Base-by-base conservation (phyloP, 2,888 invertebrate genomes). In the Odontocerum albicorne region DNA sequence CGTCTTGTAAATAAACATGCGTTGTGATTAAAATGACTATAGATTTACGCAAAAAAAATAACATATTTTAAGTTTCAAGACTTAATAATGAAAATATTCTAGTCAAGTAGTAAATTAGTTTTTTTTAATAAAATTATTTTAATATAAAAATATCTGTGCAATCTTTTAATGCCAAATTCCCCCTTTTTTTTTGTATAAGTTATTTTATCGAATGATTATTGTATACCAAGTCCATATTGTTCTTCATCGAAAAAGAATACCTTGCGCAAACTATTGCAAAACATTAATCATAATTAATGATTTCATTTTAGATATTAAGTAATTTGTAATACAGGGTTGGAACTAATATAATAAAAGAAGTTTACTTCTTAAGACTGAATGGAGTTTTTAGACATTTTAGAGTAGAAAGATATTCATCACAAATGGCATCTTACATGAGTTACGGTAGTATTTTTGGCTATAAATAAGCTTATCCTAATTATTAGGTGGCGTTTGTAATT, bases 281-380 rank as follows among this genome's bases (percentile, higher is more conserved):
- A n/a, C n/a, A 10, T 27, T 7, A 7, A 10, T 27, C 6, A 10
- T 27, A 7, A 35, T 35, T 12, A 8, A 10, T 12, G 4, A 4
- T 35, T n/a, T 35, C 21, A 8, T 46, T 46, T 13, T 46, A 46
- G 46, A 19, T 46, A 46, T 17, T 46, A 46, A 46, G 46, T 35
- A 15, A 46, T 35, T 27, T 20, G 19, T 32, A 44, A 32, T 15
- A 46, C 46, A 46, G 46, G 46, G 46, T 46, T 46, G 46, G 46
- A 46, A 20, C 15, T 20, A 17, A 35, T 46, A 12, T 35, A 46
- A 16, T 46, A 46, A 44, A 46, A 21, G 43, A 43, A 27, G 21
- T 44, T 46, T 19, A 35, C 33, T 35, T 46, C 35, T 35, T n/a
- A 46, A 46, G 46, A 46, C 46, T 46, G 46, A 46, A 46, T 33